Evolutionary conservation across 2,113 vertebrate genomes (phyloP).

Genomic region (Nesogale talazaci): DNA sequence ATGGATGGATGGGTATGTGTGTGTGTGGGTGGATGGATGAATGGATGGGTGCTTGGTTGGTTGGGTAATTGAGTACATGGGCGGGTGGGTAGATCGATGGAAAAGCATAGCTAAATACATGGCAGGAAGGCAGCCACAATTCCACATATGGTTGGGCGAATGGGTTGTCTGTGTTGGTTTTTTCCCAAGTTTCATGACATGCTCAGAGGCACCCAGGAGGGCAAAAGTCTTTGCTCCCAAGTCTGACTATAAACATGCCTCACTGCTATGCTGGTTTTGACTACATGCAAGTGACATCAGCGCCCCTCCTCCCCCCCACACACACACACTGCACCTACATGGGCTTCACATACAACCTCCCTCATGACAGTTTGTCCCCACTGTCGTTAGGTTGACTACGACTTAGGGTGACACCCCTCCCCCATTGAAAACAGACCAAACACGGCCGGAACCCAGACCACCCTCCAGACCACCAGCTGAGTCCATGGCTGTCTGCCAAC

Average conservation of each 20-base stretch:
- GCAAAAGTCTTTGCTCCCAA: no score
- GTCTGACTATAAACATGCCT: accelerated
- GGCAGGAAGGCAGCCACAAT: not conserved
- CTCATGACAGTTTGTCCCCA: not conserved
- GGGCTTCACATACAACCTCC: accelerated
- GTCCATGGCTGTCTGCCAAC: no score
- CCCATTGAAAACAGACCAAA: no score
- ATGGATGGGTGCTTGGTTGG: no score
- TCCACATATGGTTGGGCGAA: not conserved
- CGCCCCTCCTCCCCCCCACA: no score
- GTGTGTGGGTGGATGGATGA: not conserved
- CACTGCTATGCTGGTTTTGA: not conserved
- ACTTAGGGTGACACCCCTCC: not conserved
- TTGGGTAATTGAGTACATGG: not conserved
- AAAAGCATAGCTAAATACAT: no score
- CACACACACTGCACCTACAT: accelerated
- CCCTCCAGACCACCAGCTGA: no score
- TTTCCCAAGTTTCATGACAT: not conserved
- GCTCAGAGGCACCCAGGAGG: not conserved
- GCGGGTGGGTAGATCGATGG: no score
- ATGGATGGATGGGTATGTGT: not conserved
- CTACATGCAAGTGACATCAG: accelerated
- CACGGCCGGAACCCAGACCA: not conserved
- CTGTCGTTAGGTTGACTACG: not conserved
- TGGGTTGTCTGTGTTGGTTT: not conserved